Evolutionary conservation across 2,888 invertebrate species (phyloP), one percentile per base, ranked within the genome.

Genomic region (Perithous albicinctus): DNA sequence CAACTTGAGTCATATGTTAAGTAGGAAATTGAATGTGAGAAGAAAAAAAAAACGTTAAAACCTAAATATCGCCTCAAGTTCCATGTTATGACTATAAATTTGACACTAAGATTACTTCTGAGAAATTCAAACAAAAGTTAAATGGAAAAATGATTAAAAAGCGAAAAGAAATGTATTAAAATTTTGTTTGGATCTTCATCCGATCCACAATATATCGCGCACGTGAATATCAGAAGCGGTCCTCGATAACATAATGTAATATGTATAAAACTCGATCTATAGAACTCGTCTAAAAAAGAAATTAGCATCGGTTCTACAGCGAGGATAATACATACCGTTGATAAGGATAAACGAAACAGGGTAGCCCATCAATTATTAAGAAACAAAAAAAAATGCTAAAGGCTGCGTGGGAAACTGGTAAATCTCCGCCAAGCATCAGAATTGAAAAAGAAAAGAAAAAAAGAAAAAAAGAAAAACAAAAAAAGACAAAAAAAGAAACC

Each of bases 341-440:
- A 89, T 88, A 88, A 88, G 86, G 87, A 90, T 90, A 70, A 91
- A 92, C 91, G 90, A 91, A 92, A 92, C 92, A 92, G 92, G 92
- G 92, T 92, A 91, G 91, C 88, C 90, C 90, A 91, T 92, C 91
- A 92, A 92, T 92, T 92, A 92, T 88, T 89, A 88, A 89, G 87
- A 88, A 46, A 64, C 48, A 15, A 72, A 67, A 63, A 20, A 87
- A 85, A 32, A 82, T 59, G 59, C 35, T 18, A 80, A 83, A 82
- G 81, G 78, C 76, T 84, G 85, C 85, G 84, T 77, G 78, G 48
- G 59, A 78, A 59, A 69, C 20, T 43, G 59, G 43, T 56, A 59
- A 43, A 59, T 72, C 32, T 61, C 63, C 67, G 77, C 46, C 72
- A 48, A 83, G 67, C 67, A 54, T 73, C 61, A n/a, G 51, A 66